Evolutionary conservation across 2,888 invertebrate species (phyloP).

Genomic region (Smittia sp.): DNA sequence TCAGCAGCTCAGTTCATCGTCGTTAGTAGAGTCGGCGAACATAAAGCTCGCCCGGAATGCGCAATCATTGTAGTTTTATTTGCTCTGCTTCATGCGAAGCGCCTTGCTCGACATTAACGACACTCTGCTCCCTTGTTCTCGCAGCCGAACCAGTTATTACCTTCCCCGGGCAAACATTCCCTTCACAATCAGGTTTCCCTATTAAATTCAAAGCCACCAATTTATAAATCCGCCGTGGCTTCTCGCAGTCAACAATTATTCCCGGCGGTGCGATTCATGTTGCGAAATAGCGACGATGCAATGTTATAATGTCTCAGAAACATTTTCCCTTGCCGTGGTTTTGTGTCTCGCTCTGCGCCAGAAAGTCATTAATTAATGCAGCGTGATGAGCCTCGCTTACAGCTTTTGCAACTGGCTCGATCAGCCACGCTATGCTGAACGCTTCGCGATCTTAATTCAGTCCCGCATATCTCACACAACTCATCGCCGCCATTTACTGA

Average conservation of each 20-base stretch:
- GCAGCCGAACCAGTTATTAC: constrained; percentile 28
- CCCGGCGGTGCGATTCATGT: constrained; percentile 6
- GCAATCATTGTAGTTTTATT: constrained; percentile 8
- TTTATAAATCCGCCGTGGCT: constrained; percentile 1
- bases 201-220: constrained; percentile 13
- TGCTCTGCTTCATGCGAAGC: neutral
- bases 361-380: too few species aligned
- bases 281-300: neutral
- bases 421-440: neutral
- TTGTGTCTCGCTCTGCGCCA: too few species aligned
- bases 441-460: too few species aligned
- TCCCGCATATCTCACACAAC: neutral
- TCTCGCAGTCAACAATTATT: neutral
- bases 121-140: neutral
- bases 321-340: too few species aligned
- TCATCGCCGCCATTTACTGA: constrained; percentile 13
- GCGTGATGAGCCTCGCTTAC: too few species aligned
- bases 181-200: constrained; percentile 9
- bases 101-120: neutral
- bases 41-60: neutral
- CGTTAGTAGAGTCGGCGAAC: neutral
- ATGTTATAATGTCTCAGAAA: too few species aligned
- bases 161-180: neutral
- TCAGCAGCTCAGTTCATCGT: too few species aligned
- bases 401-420: too few species aligned